Evolutionary conservation across 23 tunicate species (phyloP).

Genomic region (Ascidia mentula): DNA sequence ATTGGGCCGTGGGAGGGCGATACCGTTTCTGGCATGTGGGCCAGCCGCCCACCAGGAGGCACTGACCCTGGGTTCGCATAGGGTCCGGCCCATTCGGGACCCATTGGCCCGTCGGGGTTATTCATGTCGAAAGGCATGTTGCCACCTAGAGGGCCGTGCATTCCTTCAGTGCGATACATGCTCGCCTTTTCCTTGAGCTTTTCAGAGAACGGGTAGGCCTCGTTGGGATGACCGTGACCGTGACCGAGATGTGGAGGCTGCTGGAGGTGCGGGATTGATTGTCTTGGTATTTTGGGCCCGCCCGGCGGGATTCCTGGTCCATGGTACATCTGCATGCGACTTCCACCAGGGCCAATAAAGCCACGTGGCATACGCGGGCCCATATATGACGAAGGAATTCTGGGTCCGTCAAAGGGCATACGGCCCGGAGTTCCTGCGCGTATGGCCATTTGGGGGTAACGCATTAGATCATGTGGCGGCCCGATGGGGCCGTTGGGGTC

Average conservation of each 20-base stretch:
- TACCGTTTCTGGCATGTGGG: conserved; percentile 26
- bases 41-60: conserved; percentile 1
- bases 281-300: conserved; percentile 22
- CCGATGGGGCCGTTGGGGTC: conserved; percentile 15
- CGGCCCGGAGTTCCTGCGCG: conserved; percentile 15
- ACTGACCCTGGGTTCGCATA: conserved; percentile 3
- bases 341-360: conserved; percentile 22
- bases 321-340: conserved; percentile 20
- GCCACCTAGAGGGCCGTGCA: conserved; percentile 30
- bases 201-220: conserved; percentile 84
- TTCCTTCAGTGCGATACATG: conserved; percentile 39
- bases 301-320: conserved; percentile 20
- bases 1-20: conserved; percentile 35
- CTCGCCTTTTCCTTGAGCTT: conserved; percentile 84
- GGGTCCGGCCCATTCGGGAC: conserved; percentile 51
- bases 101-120: conserved; percentile 42
- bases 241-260: too few species aligned
- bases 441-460: conserved; percentile 36
- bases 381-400: conserved; percentile 17
- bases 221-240: conserved; percentile 17
- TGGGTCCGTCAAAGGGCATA: conserved; percentile 37
- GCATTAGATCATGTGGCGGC: not conserved
- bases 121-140: conserved; percentile 24
- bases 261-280: conserved; percentile 19
- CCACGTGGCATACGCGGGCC: conserved; percentile 21